phyloP scores from a whole-genome alignment of 92 coral and sea anemone species.

The Diadumene lineata region DNA sequence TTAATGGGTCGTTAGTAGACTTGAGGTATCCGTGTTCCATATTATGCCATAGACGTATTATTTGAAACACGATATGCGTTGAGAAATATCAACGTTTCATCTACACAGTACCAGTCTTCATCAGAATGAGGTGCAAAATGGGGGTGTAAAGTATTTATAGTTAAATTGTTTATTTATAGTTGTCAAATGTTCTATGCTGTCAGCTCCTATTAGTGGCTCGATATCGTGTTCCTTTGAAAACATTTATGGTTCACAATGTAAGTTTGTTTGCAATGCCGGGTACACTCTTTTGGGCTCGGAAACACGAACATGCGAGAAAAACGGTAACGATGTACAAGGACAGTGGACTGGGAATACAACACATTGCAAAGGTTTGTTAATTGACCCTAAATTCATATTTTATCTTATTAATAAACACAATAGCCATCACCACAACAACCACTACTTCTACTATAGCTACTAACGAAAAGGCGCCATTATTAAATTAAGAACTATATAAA shows the following conservation, averaged over 20 bases:
- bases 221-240: slow-evolving; percentile 40
- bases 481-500: too few relatives aligned
- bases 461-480: too few relatives aligned
- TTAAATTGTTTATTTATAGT: slow-evolving; percentile 13
- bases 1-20: too few relatives aligned
- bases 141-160: too few relatives aligned
- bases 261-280: slow-evolving; percentile 42
- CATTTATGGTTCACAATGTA: slow-evolving; percentile 57
- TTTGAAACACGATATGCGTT: too few relatives aligned
- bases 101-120: neutral
- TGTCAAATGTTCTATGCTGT: slow-evolving; percentile 50
- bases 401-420: neutral
- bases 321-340: slow-evolving; percentile 19
- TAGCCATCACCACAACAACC: neutral
- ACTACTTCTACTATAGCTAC: too few relatives aligned
- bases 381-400: neutral
- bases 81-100: too few relatives aligned
- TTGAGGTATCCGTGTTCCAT: too few relatives aligned
- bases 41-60: too few relatives aligned
- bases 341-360: slow-evolving; percentile 61
- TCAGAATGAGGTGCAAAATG: too few relatives aligned
- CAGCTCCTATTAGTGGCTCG: slow-evolving; percentile 55
- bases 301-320: slow-evolving; percentile 47
- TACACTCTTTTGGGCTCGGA: slow-evolving; percentile 31
- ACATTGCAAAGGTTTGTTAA: slow-evolving; percentile 26